Percentiles rank a stretch among this genome's conserved stretches.
These are phyloP conservation scores for Taurulus bubalis DNA, from an alignment of 2,113 vertebrate species.

Conservation along the genomic window DNA sequence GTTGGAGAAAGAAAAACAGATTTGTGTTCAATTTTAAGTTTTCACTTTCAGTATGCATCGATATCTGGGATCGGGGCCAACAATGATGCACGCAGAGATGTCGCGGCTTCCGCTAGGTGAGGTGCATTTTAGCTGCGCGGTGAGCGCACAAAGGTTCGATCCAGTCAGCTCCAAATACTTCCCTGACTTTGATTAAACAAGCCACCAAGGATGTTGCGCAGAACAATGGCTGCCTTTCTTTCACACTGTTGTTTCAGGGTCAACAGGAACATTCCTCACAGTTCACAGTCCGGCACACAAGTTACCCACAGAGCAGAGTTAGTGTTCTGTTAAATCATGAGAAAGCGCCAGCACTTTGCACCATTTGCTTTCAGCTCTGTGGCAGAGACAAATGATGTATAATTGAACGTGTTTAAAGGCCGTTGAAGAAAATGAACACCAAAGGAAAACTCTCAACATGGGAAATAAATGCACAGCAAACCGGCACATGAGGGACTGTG, in stretches of 20 bases:
- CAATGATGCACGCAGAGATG: conserved; percentile 4
- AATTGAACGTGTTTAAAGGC: conserved; percentile 45
- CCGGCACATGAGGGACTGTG: conserved; percentile 30
- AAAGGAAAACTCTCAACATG: conserved; percentile 36
- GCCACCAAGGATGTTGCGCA: conserved; percentile 34
- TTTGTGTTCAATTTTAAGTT: not conserved
- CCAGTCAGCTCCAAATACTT: conserved; percentile 61
- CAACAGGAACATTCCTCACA: conserved; percentile 71
- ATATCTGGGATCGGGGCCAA: conserved; percentile 6
- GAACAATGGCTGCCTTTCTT: conserved; percentile 78
- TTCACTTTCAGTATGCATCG: not conserved
- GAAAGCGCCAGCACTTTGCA: conserved; percentile 27
- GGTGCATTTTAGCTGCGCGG: conserved; percentile 28
- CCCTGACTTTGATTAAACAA: conserved; percentile 73
- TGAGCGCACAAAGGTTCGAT: conserved; percentile 46
- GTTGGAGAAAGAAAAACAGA: not conserved
- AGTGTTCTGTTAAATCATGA: conserved; percentile 57
- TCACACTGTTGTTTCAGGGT: conserved; percentile 69
- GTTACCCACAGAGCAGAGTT: conserved; percentile 48
- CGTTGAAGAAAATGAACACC: conserved; percentile 35
- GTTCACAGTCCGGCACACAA: conserved; percentile 62
- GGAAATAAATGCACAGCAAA: conserved; percentile 44
- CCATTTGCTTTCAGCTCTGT: conserved; percentile 24
- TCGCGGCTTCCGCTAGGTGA: conserved; percentile 14
- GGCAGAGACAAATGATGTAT: conserved; percentile 31